These are phyloP conservation scores for Acronicta aceris DNA, from an alignment of 2,888 invertebrate genomes.

Conservation along the genomic window DNA sequence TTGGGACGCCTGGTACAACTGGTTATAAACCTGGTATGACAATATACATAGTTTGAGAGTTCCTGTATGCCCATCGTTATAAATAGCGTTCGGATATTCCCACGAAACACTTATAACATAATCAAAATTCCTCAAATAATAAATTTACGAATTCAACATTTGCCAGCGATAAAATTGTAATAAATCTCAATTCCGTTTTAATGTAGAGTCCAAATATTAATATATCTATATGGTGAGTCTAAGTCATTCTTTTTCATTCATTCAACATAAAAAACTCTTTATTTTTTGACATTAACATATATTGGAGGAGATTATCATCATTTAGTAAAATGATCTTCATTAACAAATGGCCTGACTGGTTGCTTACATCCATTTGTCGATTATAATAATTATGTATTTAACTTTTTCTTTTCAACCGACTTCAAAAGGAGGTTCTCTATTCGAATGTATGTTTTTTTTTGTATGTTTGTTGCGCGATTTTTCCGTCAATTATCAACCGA, in stretches of 20 bases:
- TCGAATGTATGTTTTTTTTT: no score
- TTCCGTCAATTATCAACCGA: no score
- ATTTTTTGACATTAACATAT: slow-evolving; percentile 7
- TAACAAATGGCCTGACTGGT: slow-evolving; percentile 15
- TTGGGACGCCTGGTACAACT: no score
- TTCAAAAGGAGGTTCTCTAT: no score
- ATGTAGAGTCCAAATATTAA: background rate
- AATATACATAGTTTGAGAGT: no score
- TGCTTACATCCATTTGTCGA: slow-evolving; percentile 16
- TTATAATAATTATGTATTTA: slow-evolving; percentile 11
- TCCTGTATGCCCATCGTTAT: background rate
- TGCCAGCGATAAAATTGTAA: background rate
- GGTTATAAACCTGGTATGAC: no score
- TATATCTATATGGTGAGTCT: background rate
- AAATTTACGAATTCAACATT: slow-evolving; percentile 9
- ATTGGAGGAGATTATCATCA: slow-evolving; percentile 26
- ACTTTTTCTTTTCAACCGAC: slow-evolving; percentile 17
- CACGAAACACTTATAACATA: background rate
- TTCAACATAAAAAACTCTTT: background rate
- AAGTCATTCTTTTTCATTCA: background rate
- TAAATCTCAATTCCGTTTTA: background rate
- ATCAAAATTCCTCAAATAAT: background rate
- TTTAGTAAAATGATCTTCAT: slow-evolving; percentile 28
- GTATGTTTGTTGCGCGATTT: no score
- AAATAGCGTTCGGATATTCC: background rate